phyloP scores from a whole-genome alignment of 2,113 vertebrate species.

The Stomatorhinus ivindoensis region DNA sequence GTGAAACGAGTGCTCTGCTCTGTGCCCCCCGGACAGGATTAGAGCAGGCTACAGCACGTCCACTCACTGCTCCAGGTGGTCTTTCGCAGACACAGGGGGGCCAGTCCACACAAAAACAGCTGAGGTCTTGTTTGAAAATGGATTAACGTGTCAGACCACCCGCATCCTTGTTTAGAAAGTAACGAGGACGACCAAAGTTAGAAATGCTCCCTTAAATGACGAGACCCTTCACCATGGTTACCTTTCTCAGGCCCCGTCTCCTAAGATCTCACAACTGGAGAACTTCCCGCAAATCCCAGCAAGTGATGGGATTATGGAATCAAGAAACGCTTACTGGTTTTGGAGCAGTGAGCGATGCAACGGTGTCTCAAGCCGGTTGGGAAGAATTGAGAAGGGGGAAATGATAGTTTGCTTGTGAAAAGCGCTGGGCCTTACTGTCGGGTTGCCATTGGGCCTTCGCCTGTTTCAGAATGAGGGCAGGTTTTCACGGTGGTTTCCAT shows the following conservation, averaged over 20 bases:
- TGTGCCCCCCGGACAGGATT: too few species aligned
- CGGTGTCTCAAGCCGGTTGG: neutral
- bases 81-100: neutral
- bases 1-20: too few species aligned
- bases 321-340: neutral
- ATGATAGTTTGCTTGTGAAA: neutral
- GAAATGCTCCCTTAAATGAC: neutral
- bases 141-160: neutral
- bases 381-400: neutral
- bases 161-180: neutral
- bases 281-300: neutral
- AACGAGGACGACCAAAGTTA: neutral
- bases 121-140: neutral
- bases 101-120: neutral
- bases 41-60: neutral
- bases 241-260: neutral
- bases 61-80: neutral
- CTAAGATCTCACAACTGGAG: neutral
- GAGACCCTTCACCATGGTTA: neutral
- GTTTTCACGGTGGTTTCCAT: slow-evolving; percentile 4
- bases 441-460: neutral
- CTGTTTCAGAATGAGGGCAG: neutral
- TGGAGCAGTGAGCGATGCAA: neutral
- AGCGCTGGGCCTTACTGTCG: neutral
- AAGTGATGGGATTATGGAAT: neutral